These are phyloP conservation scores for Mesochorus sp. DNA, from an alignment of 2,888 invertebrate genomes.

Conservation along the genomic window DNA sequence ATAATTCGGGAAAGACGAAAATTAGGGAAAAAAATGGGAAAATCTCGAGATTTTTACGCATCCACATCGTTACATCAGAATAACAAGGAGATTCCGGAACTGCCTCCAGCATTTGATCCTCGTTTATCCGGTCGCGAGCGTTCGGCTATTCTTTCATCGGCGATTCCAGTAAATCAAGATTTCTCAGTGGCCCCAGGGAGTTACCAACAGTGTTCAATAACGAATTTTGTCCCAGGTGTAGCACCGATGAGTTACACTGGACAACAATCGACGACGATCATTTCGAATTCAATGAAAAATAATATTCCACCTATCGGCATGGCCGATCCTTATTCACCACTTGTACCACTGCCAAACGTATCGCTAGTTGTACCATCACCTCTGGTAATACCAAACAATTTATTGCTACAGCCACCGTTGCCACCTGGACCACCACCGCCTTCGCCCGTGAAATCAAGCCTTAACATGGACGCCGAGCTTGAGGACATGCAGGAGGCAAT, in stretches of 20 bases:
- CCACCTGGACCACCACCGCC: constrained; percentile 39
- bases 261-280: constrained; percentile 51
- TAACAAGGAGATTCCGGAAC: neutral
- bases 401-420: constrained; percentile 1
- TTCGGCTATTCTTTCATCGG: constrained; percentile 45
- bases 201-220: constrained; percentile 24
- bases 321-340: constrained; percentile 30
- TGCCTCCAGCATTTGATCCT: constrained; percentile 52
- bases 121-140: constrained; percentile 50
- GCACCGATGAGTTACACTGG: constrained; percentile 53
- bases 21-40: neutral
- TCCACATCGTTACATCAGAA: no score
- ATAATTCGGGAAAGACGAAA: constrained; percentile 25
- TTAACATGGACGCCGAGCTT: constrained; percentile 71
- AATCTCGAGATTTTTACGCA: no score
- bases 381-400: constrained; percentile 23
- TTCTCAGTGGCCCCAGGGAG: constrained; percentile 19
- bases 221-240: constrained; percentile 5
- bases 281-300: constrained; percentile 12
- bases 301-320: constrained; percentile 44
- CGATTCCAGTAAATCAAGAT: constrained; percentile 39
- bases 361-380: constrained; percentile 11
- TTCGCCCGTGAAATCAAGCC: constrained; percentile 28
- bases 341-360: constrained; percentile 25
- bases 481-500: constrained; percentile 79